Evolutionary conservation across 2,888 invertebrate genomes (phyloP), one percentile per base, ranked within the genome.

Genomic region (Eristalinus aeneus): DNA sequence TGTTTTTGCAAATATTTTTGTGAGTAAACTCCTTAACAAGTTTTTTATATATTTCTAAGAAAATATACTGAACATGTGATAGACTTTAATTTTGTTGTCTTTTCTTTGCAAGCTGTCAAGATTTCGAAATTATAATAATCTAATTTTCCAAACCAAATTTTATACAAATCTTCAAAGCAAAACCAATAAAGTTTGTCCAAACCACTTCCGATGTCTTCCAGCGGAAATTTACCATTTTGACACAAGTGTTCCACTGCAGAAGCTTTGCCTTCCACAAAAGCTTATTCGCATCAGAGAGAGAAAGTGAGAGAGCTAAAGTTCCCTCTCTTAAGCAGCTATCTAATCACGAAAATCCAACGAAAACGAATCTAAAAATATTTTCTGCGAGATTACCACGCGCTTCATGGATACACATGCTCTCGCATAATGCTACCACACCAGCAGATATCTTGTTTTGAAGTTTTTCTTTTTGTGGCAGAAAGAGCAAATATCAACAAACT

Each of bases 41-140:
- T 20, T 16, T 69, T 61, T 82, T 72, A 69, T 34, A 78, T 69
- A 69, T 78, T 78, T 83, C 68, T 73, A 74, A 78, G 20, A 71
- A 60, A 83, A 78, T 77, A 73, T 77, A 78, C 58, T 61, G 65
- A 46, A 12, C 22, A 72, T 72, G 36, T 36, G 22, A 63, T 61
- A 63, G 6, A 46, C 31, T 58, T 61, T 12, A 22, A n/a, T 10
- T 32, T 0, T 27, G 34, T 54, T 11, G 8, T 27, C 5, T 46
- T 11, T 46, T 53, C 4, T 23, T 75, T 46, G 31, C n/a, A 4
- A 3, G 27, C n/a, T n/a, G 27, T 27, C 2, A 27, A 27, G 27
- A 27, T 27, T 27, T 5, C n/a, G n/a, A n/a, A n/a, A n/a, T n/a
- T n/a, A n/a, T n/a, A n/a, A n/a, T n/a, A n/a, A n/a, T n/a, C n/a